Evolutionary conservation across 2,113 vertebrate species (phyloP).

Genomic region (Progne subis): DNA sequence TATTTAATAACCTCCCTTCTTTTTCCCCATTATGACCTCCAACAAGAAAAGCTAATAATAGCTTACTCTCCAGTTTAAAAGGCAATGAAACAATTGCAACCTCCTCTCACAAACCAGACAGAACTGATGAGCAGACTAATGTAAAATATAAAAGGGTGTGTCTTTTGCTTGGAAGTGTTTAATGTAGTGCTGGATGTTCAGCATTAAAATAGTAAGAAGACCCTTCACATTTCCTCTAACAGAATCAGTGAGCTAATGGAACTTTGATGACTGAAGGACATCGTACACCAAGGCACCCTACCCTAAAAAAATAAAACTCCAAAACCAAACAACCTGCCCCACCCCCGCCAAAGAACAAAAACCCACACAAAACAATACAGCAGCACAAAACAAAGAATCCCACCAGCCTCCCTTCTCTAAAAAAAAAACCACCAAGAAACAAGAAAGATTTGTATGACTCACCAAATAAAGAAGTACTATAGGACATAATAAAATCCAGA

Average conservation of each 20-base stretch:
- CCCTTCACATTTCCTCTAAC: not conserved
- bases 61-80: not conserved
- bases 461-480: not conserved
- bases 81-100: not conserved
- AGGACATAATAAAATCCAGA: not conserved
- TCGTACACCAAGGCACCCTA: not conserved
- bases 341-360: not conserved
- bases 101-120: not conserved
- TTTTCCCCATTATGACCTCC: not conserved
- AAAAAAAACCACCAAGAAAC: not conserved
- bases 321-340: no score
- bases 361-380: not conserved
- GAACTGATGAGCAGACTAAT: not conserved
- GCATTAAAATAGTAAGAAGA: not conserved
- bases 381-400: not conserved
- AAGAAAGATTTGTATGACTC: not conserved
- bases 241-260: not conserved
- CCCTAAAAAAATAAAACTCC: not conserved
- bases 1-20: not conserved
- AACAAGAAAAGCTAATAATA: conserved; percentile 49
- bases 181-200: not conserved
- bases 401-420: rapidly evolving
- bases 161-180: not conserved
- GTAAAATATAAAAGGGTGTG: not conserved
- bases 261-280: not conserved